These are phyloP conservation scores for Pipistrellus pygmaeus DNA, from an alignment of 2,797 vertebrate genomes.

Conservation along the genomic window DNA sequence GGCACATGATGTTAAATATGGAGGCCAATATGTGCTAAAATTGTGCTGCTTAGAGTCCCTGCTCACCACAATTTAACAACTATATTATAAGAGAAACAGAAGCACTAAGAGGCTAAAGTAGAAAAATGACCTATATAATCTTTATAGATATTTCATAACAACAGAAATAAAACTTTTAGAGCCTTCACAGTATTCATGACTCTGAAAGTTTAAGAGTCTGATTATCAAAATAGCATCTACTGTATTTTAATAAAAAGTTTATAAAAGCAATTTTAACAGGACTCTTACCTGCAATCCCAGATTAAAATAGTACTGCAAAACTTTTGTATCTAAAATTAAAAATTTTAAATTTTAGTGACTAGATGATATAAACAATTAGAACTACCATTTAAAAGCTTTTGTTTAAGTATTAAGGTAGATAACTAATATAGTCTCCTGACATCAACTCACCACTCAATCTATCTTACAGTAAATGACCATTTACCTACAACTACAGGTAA, in stretches of 20 bases:
- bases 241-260: constrained; percentile 21
- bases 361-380: constrained; percentile 53
- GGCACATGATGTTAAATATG: constrained; percentile 49
- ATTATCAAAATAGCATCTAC: constrained; percentile 26
- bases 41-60: background rate
- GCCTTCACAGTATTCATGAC: background rate
- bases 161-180: constrained; percentile 26
- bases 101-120: constrained; percentile 26
- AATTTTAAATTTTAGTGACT: constrained; percentile 39
- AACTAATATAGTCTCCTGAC: background rate
- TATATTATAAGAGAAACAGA: constrained; percentile 59
- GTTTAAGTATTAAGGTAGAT: constrained; percentile 30
- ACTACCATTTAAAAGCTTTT: constrained; percentile 50
- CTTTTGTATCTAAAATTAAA: constrained; percentile 92
- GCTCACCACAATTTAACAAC: constrained; percentile 33
- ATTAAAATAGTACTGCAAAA: constrained; percentile 97
- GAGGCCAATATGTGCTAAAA: background rate
- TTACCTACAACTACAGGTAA: constrained; percentile 43
- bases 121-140: constrained; percentile 1
- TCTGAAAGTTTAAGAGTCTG: constrained; percentile 55
- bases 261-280: constrained; percentile 60
- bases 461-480: constrained; percentile 18
- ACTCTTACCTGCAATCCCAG: constrained; percentile 95
- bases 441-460: constrained; percentile 14
- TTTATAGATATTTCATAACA: constrained; percentile 8